Evolutionary conservation across 2,888 invertebrate species (phyloP).

Genomic region (Syrista parreyssii): DNA sequence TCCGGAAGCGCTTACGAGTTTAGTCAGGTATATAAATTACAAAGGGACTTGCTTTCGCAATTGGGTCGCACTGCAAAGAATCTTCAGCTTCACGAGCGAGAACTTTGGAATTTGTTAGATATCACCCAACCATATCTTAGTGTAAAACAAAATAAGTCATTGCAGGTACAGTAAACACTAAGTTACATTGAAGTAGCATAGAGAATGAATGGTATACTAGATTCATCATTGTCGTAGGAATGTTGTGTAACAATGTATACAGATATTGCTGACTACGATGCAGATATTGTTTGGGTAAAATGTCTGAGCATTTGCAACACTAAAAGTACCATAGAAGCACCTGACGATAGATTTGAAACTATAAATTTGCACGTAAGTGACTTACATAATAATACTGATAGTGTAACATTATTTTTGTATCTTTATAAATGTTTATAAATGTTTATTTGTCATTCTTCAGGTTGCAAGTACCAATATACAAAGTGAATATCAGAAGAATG

Average conservation of each 20-base stretch:
- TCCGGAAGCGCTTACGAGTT: constrained; percentile 70
- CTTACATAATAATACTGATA: background rate
- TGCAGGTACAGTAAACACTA: constrained; percentile 69
- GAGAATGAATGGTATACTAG: background rate
- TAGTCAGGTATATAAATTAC: constrained; percentile 71
- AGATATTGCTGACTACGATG: constrained; percentile 67
- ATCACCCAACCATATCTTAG: constrained; percentile 70
- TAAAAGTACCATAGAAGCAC: constrained; percentile 36
- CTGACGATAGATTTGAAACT: constrained; percentile 30
- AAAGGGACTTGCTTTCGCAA: constrained; percentile 67
- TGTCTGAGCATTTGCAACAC: constrained; percentile 55
- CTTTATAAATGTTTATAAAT: constrained; percentile 15
- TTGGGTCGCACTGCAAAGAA: constrained; percentile 67
- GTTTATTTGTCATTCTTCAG: constrained; percentile 29
- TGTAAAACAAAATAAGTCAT: constrained; percentile 71
- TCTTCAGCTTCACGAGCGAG: constrained; percentile 66
- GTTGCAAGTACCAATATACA: constrained; percentile 23
- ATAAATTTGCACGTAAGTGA: constrained; percentile 29
- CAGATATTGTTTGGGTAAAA: constrained; percentile 60
- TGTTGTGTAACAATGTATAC: constrained; percentile 70
- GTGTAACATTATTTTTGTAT: background rate
- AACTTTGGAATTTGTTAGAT: constrained; percentile 65
- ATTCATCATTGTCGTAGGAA: constrained; percentile 58
- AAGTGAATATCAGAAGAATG: constrained; percentile 48
- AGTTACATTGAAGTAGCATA: background rate